Base-by-base conservation (phyloP, 1,140 invertebrate species). In the Drosophila paulistorum region DNA sequence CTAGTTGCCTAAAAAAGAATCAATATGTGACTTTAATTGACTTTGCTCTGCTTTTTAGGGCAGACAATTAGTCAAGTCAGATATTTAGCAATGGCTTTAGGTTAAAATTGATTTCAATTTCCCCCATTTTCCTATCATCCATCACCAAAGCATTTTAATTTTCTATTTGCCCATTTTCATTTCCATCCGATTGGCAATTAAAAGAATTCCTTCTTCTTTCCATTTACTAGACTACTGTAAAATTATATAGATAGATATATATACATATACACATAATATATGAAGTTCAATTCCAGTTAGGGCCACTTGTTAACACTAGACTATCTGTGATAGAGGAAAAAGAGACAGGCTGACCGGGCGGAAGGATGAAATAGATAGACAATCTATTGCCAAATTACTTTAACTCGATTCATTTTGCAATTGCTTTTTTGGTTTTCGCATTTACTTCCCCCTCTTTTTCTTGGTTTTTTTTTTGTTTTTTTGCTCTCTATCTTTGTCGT, bases 391-490 rank as follows among this genome's bases (percentile, higher is more conserved):
- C 77, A 83, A 89, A 87, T 89, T 87, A 83, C 79, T 83, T 83
- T 74, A 87, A 87, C 80, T 89, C 77, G 70, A 86, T 87, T 86
- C 83, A 79, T 87, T 77, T 80, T 87, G 76, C 84, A 87, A 87
- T 87, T 89, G 79, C 35, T 65, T 57, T 60, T 68, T 14, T 60
- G 39, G 37, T 30, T 71, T 20, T 58, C 33, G 35, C 42, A 59
- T 71, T 80, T 37, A 57, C 33, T 41, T 14, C 17, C 13, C 55
- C n/a, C 4, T 4, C 41, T 30, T 30, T 30, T 30, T 7, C 30
- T 30, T 30, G 5, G 30, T 30, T 30, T 30, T 30, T 7, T 30
- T 30, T 30, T 30, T 23, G 1, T 5, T 26, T 3, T 30, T 30
- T 30, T 17, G 45, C 20, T 58, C 64, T 41, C 20, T 37, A 45